These are phyloP conservation scores for Pycnonotus jocosus DNA, from an alignment of 2,113 vertebrate genomes.

Conservation along the genomic window DNA sequence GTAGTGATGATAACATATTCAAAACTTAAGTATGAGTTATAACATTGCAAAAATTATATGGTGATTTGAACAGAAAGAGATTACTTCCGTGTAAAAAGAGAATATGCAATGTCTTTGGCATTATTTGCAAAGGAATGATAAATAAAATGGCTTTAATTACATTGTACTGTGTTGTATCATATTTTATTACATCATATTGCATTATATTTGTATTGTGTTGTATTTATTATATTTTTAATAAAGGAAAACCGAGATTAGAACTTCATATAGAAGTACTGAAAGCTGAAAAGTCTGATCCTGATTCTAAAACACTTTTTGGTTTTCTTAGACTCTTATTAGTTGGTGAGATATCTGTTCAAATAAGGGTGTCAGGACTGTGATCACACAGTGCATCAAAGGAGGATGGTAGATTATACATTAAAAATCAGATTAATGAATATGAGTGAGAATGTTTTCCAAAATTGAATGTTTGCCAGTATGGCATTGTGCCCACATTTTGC, in stretches of 20 bases:
- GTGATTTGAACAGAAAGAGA: background rate
- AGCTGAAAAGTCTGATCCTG: background rate
- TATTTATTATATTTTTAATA: background rate
- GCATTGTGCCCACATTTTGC: background rate
- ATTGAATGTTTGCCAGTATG: background rate
- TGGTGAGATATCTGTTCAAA: background rate
- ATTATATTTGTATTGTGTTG: background rate
- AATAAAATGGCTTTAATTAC: background rate
- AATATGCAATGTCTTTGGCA: background rate
- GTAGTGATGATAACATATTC: background rate
- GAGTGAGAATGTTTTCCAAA: background rate
- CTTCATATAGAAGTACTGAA: background rate
- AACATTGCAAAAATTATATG: background rate
- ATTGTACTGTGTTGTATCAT: background rate
- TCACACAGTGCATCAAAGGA: background rate
- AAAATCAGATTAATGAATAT: background rate
- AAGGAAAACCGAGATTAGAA: background rate
- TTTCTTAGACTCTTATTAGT: background rate
- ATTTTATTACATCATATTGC: background rate
- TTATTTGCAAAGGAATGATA: background rate
- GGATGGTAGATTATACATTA: background rate
- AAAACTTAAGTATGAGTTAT: background rate
- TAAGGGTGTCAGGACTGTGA: background rate
- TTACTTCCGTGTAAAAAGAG: background rate
- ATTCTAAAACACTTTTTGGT: background rate